Conservation (phyloP, 1,140 invertebrate genomes). For the Rhagoletis pomonella region DNA sequence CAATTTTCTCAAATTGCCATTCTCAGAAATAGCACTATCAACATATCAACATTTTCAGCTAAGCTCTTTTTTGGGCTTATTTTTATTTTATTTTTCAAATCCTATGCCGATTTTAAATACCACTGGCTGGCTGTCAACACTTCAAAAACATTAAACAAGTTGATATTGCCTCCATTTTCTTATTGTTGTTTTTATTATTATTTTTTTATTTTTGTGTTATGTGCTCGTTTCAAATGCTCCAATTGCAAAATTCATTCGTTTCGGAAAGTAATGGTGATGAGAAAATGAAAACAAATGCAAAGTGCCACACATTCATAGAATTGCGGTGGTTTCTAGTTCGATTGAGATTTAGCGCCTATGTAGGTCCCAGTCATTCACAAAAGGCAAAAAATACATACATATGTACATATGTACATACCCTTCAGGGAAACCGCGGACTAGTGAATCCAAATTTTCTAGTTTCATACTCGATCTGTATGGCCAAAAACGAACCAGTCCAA, state of each 20-base stretch:
- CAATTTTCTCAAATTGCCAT: constrained; percentile 37
- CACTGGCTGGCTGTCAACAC: background rate
- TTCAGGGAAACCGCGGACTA: too few relatives aligned
- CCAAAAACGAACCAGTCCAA: background rate
- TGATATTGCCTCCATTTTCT: background rate
- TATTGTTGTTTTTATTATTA: background rate
- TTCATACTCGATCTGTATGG: background rate
- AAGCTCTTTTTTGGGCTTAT: too few relatives aligned
- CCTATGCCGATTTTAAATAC: background rate
- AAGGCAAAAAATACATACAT: too few relatives aligned
- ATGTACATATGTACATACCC: too few relatives aligned
- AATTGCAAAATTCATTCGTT: constrained; percentile 47
- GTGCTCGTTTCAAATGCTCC: background rate
- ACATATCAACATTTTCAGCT: background rate
- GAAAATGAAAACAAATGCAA: background rate
- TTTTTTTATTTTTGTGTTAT: background rate
- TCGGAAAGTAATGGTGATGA: background rate
- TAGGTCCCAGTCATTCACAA: too few relatives aligned
- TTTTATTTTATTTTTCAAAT: background rate
- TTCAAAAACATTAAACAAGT: constrained; percentile 2
- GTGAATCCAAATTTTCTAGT: too few relatives aligned
- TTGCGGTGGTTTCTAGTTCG: background rate
- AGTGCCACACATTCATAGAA: background rate
- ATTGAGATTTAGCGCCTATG: background rate
- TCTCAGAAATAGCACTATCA: background rate